Percentiles rank a stretch among this genome's conserved stretches.
phyloP scores from a whole-genome alignment of 2,888 invertebrate genomes.

The Globia sparganii region DNA sequence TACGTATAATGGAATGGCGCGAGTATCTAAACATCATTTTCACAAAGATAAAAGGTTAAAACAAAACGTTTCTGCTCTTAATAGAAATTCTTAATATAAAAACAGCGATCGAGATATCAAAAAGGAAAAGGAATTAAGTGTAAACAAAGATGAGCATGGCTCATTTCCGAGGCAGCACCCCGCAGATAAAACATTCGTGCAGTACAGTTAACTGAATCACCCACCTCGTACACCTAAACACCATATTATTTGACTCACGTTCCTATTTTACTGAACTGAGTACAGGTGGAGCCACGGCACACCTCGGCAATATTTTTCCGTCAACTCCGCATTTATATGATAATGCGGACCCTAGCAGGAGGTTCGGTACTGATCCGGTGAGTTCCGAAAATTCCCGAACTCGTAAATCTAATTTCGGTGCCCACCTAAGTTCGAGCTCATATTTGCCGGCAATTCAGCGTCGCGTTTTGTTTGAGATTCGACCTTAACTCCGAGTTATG shows the following conservation, averaged over 20 bases:
- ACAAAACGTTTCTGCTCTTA: slow-evolving; percentile 35
- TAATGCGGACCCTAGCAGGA: slow-evolving; percentile 78
- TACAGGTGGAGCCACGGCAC: slow-evolving; percentile 75
- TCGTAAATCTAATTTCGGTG: slow-evolving; percentile 88
- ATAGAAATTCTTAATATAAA: slow-evolving; percentile 55
- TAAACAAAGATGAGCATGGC: slow-evolving; percentile 68
- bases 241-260: slow-evolving; percentile 70
- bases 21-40: slow-evolving; percentile 42
- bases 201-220: slow-evolving; percentile 70
- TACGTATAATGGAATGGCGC: slow-evolving; percentile 25
- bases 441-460: slow-evolving; percentile 78
- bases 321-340: slow-evolving; percentile 85
- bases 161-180: slow-evolving; percentile 61
- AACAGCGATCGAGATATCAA: slow-evolving; percentile 60
- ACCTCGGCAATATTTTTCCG: slow-evolving; percentile 86
- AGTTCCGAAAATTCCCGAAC: slow-evolving; percentile 87
- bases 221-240: slow-evolving; percentile 68
- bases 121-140: slow-evolving; percentile 63
- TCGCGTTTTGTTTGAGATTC: slow-evolving; percentile 76
- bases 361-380: slow-evolving; percentile 86
- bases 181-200: slow-evolving; percentile 76
- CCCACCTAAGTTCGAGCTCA: slow-evolving; percentile 78
- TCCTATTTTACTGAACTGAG: slow-evolving; percentile 68
- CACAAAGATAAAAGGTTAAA: slow-evolving; percentile 43
- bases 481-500: slow-evolving; percentile 75